Evolutionary conservation across 2,888 invertebrate species (phyloP).

Genomic region (Ochlodes sylvanus): DNA sequence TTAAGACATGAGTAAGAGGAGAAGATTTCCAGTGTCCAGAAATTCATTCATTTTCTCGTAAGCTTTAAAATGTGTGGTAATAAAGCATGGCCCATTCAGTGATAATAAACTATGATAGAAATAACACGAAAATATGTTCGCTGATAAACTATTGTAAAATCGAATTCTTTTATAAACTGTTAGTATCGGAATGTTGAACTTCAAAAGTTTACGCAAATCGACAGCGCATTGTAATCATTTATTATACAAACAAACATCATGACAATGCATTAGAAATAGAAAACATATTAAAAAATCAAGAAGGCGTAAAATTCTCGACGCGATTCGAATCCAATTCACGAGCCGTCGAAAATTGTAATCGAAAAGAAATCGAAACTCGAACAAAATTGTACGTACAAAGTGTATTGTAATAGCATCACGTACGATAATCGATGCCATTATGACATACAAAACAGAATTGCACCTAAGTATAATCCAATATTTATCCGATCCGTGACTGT

Average conservation of each 20-base stretch:
- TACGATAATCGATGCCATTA: conserved; percentile 82
- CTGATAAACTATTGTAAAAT: too few relatives aligned
- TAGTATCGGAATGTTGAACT: too few relatives aligned
- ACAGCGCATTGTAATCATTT: background rate
- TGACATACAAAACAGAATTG: conserved; percentile 81
- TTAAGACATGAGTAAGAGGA: too few relatives aligned
- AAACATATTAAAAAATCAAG: conserved; percentile 59
- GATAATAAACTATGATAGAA: too few relatives aligned
- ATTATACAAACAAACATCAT: conserved; percentile 45
- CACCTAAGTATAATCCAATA: conserved; percentile 84
- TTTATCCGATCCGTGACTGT: conserved; percentile 78
- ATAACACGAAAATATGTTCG: too few relatives aligned
- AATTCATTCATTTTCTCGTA: too few relatives aligned
- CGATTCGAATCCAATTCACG: conserved; percentile 69
- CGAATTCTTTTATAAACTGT: too few relatives aligned
- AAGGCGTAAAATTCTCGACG: conserved; percentile 66
- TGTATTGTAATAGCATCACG: conserved; percentile 83
- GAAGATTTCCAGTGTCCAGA: too few relatives aligned
- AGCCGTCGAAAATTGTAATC: conserved; percentile 69
- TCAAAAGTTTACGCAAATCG: too few relatives aligned
- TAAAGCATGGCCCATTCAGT: too few relatives aligned
- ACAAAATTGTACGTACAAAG: conserved; percentile 69
- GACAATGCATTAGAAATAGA: conserved; percentile 46
- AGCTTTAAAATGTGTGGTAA: too few relatives aligned
- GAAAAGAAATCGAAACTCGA: conserved; percentile 74